Conservation (phyloP, 2,888 invertebrate genomes). For the Nephrotoma appendiculata region DNA sequence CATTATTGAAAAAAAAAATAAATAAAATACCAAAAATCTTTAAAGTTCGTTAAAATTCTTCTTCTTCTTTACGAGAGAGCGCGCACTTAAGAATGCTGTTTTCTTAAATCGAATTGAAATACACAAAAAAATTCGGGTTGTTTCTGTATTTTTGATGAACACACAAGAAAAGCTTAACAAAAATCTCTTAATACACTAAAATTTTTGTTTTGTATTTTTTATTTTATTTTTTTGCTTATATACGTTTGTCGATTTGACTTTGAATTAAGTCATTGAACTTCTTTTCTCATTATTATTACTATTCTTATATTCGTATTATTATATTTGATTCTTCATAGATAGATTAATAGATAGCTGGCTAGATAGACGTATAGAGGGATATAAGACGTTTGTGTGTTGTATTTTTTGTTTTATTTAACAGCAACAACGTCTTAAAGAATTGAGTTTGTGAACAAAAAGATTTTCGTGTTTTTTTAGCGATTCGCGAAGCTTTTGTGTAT, state of each 20-base stretch:
- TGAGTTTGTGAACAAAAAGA: background rate
- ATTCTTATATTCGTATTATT: background rate
- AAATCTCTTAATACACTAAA: background rate
- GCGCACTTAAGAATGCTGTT: background rate
- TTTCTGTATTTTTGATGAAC: background rate
- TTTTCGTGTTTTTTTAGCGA: background rate
- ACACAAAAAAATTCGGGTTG: background rate
- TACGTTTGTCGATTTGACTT: background rate
- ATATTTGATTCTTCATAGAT: slow-evolving; percentile 3
- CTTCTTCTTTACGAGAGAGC: background rate
- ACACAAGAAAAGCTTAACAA: background rate
- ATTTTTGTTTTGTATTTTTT: slow-evolving; percentile 1
- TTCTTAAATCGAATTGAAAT: background rate
- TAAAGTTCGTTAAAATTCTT: background rate
- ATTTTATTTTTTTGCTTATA: background rate
- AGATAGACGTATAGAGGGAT: background rate
- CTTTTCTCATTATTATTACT: background rate
- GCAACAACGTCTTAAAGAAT: background rate
- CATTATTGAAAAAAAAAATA: background rate
- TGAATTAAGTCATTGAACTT: slow-evolving; percentile 6
- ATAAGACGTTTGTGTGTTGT: background rate
- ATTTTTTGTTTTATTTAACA: background rate
- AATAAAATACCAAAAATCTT: background rate
- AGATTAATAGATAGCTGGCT: background rate
- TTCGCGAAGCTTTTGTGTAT: background rate